Percentiles rank a stretch among this genome's conserved stretches.
Conservation (phyloP, 2,113 vertebrate species). For the Nibea albiflora region DNA sequence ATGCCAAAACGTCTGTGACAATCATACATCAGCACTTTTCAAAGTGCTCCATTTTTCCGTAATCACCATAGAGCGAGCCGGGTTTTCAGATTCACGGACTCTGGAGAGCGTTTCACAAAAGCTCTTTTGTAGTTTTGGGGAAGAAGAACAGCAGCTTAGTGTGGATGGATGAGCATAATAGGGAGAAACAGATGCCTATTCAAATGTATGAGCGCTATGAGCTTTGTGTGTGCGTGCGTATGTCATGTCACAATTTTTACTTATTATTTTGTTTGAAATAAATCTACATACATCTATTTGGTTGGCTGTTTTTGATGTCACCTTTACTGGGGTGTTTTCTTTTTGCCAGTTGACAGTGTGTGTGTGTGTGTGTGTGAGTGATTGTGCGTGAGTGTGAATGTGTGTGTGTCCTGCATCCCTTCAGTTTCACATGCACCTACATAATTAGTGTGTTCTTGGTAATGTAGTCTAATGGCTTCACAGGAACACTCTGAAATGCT, state of each 20-base stretch:
- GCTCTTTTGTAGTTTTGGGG: not conserved
- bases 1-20: not conserved
- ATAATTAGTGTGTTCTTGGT: conserved; percentile 74
- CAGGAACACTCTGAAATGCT: conserved; percentile 77
- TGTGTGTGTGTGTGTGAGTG: conserved; percentile 5
- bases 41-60: not conserved
- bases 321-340: too few species aligned
- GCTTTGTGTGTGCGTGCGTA: not conserved
- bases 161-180: not conserved
- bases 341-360: too few species aligned
- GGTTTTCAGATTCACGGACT: not conserved
- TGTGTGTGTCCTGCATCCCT: conserved; percentile 16
- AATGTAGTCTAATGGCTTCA: conserved; percentile 78
- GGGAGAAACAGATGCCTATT: not conserved
- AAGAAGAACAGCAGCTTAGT: not conserved
- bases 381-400: conserved; percentile 13
- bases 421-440: conserved; percentile 57
- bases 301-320: not conserved
- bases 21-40: not conserved
- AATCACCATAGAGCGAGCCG: not conserved
- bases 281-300: not conserved
- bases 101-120: not conserved
- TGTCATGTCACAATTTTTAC: not conserved
- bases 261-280: not conserved
- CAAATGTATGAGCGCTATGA: not conserved